Evolutionary conservation across 2,797 vertebrate genomes (phyloP).

Genomic region (Chaetodon trifasciatus): DNA sequence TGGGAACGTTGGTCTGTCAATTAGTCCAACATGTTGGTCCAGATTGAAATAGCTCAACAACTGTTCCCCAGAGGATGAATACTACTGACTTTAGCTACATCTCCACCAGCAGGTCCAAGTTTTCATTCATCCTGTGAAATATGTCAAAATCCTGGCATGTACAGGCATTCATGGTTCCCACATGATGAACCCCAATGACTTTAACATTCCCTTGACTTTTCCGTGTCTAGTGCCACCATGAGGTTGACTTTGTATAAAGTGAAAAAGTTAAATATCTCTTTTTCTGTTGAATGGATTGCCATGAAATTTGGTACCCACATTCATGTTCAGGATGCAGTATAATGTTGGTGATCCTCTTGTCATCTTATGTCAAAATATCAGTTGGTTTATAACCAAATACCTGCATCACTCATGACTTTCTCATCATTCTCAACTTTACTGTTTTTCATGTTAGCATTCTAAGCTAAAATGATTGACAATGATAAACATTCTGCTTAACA

Average conservation of each 20-base stretch:
- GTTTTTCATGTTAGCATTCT: neutral
- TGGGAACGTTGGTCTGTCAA: neutral
- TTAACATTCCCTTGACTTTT: neutral
- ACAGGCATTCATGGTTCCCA: neutral
- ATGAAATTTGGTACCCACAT: neutral
- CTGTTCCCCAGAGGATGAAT: neutral
- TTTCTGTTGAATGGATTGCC: neutral
- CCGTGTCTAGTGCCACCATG: neutral
- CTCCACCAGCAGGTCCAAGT: neutral
- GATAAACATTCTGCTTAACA: neutral
- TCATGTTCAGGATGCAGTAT: neutral
- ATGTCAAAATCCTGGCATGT: too few relatives aligned
- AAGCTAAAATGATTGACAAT: neutral
- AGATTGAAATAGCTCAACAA: neutral
- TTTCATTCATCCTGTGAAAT: neutral
- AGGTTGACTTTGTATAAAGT: neutral
- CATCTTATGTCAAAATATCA: too few relatives aligned
- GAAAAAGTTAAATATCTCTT: neutral
- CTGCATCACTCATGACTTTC: too few relatives aligned
- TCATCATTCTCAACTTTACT: neutral
- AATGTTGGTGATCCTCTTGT: too few relatives aligned
- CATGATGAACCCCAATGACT: neutral
- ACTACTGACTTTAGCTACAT: neutral
- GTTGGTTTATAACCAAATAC: neutral
- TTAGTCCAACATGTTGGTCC: neutral